A percentile compares a stretch with the other conserved stretches of the same genome.
phyloP scores from a whole-genome alignment of 2,888 invertebrate species.

The Epistrophella euchroma region DNA sequence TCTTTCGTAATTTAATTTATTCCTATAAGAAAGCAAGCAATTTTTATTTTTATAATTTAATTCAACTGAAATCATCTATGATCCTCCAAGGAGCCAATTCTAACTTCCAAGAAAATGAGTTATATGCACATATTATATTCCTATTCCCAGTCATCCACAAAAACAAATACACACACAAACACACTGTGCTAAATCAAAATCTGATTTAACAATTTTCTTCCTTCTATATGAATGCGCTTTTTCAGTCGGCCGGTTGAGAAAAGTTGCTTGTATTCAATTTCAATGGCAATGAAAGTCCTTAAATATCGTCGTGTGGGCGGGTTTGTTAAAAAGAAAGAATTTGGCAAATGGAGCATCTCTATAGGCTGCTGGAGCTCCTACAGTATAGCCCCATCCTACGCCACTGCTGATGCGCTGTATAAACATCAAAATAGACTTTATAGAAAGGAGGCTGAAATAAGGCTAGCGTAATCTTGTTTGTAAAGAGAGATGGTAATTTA shows the following conservation, averaged over 20 bases:
- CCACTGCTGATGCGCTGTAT: too few relatives aligned
- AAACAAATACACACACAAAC: not conserved
- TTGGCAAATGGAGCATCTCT: conserved; percentile 56
- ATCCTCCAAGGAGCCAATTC: conserved; percentile 32
- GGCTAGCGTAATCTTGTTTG: conserved; percentile 33
- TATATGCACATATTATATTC: not conserved
- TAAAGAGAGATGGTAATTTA: conserved; percentile 48
- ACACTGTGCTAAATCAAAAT: conserved; percentile 18
- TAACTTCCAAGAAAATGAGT: conserved; percentile 4
- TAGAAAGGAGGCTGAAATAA: not conserved
- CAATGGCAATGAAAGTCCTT: not conserved
- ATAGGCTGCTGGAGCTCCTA: not conserved
- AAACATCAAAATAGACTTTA: too few relatives aligned
- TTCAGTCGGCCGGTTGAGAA: not conserved
- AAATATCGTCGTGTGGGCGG: conserved; percentile 36
- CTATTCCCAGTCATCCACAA: not conserved
- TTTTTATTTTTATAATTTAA: conserved; percentile 70
- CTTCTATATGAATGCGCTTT: conserved; percentile 39
- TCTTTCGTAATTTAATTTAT: conserved; percentile 60
- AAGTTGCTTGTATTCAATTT: conserved; percentile 8
- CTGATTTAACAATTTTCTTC: conserved; percentile 48
- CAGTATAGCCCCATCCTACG: too few relatives aligned
- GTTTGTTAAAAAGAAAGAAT: conserved; percentile 48
- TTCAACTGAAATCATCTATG: conserved; percentile 50
- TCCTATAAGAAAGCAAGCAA: conserved; percentile 45